These are phyloP conservation scores for Labeo calbasu DNA, from an alignment of 2,797 vertebrate species.

Conservation along the genomic window DNA sequence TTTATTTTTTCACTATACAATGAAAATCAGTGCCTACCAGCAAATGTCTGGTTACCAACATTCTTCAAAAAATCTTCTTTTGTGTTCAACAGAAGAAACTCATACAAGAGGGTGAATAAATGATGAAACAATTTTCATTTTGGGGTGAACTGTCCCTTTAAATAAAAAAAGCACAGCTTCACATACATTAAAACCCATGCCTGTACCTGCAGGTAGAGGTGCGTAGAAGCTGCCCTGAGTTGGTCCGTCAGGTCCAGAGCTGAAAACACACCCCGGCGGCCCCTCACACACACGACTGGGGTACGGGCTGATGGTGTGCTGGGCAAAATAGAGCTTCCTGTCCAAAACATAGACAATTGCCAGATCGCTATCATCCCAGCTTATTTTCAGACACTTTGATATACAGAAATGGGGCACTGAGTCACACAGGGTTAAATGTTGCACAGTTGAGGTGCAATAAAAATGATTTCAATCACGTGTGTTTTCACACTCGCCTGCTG, in stretches of 20 bases:
- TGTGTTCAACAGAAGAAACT: not conserved
- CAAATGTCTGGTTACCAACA: not conserved
- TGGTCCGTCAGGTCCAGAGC: conserved; percentile 86
- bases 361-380: not conserved
- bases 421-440: not conserved
- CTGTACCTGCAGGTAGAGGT: conserved; percentile 71
- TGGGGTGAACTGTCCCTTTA: not conserved
- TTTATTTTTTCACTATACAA: not conserved
- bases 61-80: not conserved
- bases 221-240: conserved; percentile 89
- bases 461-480: not conserved
- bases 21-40: no score
- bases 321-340: conserved; percentile 93
- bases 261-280: conserved; percentile 87
- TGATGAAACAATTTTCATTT: not conserved
- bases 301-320: conserved; percentile 88
- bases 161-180: not conserved
- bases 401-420: not conserved
- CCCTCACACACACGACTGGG: conserved; percentile 87
- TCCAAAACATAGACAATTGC: conserved; percentile 22
- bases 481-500: conserved; percentile 81
- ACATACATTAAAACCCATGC: not conserved
- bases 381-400: not conserved
- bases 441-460: not conserved
- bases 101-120: not conserved